These are phyloP conservation scores for Polymixis lichenea DNA, from an alignment of 2,888 invertebrate species.

Conservation along the genomic window DNA sequence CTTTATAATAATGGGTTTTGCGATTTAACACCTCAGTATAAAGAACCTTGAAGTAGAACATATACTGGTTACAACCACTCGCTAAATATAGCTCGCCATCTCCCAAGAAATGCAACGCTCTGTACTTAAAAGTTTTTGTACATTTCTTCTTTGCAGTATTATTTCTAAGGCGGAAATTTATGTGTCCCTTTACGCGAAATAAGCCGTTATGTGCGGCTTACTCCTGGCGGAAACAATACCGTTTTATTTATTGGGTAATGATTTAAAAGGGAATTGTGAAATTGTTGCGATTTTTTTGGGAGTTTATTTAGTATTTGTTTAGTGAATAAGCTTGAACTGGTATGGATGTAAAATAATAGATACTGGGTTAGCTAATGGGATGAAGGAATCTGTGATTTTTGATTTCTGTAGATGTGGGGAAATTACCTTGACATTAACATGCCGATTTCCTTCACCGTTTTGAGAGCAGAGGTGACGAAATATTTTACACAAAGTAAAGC, in stretches of 20 bases:
- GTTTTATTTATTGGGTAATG: slow-evolving; percentile 70
- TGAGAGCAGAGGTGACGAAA: too few species aligned
- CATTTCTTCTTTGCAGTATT: slow-evolving; percentile 60
- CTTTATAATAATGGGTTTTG: background rate
- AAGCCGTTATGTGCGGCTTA: slow-evolving; percentile 64
- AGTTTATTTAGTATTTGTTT: slow-evolving; percentile 6
- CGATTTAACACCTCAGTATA: slow-evolving; percentile 7
- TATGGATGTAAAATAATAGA: too few species aligned
- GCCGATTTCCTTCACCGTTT: too few species aligned
- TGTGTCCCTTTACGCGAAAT: slow-evolving; percentile 58
- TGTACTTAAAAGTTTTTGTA: slow-evolving; percentile 60
- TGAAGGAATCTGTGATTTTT: too few species aligned
- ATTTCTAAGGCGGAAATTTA: slow-evolving; percentile 69
- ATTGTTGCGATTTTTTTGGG: slow-evolving; percentile 23
- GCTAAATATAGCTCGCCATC: background rate
- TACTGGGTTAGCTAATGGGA: background rate
- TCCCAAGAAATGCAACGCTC: slow-evolving; percentile 54
- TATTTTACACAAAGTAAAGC: too few species aligned
- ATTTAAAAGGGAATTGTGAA: slow-evolving; percentile 56
- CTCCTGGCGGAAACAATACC: slow-evolving; percentile 63
- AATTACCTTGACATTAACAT: too few species aligned
- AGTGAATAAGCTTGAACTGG: background rate
- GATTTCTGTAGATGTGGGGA: too few species aligned
- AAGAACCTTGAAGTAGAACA: slow-evolving; percentile 22
- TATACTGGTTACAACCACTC: slow-evolving; percentile 32